Evolutionary conservation across 2,113 vertebrate genomes (phyloP).

Genomic region (Cyphomyrus discorhynchus): DNA sequence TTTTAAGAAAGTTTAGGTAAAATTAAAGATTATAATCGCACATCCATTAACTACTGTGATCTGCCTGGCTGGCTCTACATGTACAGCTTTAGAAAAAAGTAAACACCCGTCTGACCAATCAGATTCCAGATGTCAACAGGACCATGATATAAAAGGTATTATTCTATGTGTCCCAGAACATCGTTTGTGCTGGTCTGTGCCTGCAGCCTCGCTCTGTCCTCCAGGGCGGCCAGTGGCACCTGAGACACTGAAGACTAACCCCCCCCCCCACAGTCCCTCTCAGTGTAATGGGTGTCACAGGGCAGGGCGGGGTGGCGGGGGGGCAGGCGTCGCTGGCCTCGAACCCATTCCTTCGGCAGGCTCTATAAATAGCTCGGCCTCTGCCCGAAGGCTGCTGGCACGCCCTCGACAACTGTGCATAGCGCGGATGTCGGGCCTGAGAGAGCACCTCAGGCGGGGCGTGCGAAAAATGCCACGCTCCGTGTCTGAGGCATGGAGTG

Average conservation of each 20-base stretch:
- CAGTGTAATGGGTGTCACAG: background rate
- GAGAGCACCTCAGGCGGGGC: background rate
- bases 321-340: conserved; percentile 56
- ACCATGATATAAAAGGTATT: background rate
- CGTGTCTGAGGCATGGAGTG: background rate
- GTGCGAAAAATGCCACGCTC: background rate
- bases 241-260: background rate
- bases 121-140: background rate
- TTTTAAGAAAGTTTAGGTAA: background rate
- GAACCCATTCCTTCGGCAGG: conserved; percentile 49
- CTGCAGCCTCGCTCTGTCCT: background rate
- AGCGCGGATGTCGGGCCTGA: background rate
- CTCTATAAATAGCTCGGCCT: conserved; percentile 56
- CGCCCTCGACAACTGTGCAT: conserved; percentile 37
- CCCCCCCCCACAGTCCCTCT: background rate
- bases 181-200: background rate
- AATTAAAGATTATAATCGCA: background rate
- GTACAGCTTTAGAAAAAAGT: background rate
- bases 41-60: background rate
- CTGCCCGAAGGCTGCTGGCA: conserved; percentile 20
- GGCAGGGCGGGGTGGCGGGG: conserved; percentile 39
- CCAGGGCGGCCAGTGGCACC: background rate
- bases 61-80: background rate
- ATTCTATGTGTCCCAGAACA: background rate
- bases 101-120: background rate